A percentile compares a stretch with the other conserved stretches of the same genome.
These are phyloP conservation scores for Crotophaga sulcirostris DNA, from an alignment of 2,113 vertebrate genomes.

Conservation along the genomic window DNA sequence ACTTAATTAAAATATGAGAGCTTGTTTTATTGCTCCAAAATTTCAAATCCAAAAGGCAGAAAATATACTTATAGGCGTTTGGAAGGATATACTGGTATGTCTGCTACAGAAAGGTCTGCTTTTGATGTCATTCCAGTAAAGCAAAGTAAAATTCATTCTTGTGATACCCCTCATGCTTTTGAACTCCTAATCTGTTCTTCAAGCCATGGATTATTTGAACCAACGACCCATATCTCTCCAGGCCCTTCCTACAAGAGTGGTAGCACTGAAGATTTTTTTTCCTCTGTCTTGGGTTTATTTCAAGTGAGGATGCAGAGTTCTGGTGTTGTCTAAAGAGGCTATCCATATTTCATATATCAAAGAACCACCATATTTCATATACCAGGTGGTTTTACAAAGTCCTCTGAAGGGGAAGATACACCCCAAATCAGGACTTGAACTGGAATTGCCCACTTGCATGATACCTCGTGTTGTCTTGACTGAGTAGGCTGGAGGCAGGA, in stretches of 20 bases:
- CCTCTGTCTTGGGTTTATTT: background rate
- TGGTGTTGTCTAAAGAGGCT: background rate
- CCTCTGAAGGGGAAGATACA: background rate
- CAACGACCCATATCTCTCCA: background rate
- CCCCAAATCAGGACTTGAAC: background rate
- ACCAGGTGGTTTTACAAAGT: background rate
- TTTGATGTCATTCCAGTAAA: conserved; percentile 7
- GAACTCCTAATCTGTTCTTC: conserved; percentile 2
- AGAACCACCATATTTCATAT: background rate
- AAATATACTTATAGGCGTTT: background rate
- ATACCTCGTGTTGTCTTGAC: background rate
- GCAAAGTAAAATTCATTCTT: conserved; percentile 2
- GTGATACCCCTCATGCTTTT: background rate
- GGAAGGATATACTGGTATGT: background rate
- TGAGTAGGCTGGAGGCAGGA: background rate
- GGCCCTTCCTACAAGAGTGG: background rate
- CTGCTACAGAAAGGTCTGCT: background rate
- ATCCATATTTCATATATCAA: background rate
- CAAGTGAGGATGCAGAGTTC: background rate
- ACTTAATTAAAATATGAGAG: conserved; percentile 9
- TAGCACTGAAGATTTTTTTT: background rate
- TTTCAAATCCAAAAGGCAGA: background rate
- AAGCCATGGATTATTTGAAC: background rate
- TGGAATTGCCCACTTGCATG: background rate
- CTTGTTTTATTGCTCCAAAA: background rate